Evolutionary conservation across 2,113 vertebrate species (phyloP).

Genomic region (Gymnogyps californianus): DNA sequence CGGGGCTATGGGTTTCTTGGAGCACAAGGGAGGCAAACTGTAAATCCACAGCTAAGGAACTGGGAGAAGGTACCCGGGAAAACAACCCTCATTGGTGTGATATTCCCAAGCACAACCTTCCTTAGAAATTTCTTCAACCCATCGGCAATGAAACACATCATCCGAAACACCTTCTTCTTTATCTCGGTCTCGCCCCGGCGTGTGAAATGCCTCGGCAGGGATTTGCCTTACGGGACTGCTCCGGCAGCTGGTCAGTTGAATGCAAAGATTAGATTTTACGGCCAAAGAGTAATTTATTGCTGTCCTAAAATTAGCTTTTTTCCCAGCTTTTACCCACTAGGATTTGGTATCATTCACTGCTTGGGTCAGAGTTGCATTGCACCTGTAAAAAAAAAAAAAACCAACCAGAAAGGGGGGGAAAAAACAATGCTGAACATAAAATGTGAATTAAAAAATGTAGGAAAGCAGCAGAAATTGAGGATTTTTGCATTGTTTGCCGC

Average conservation of each 20-base stretch:
- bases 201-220: not conserved
- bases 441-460: not conserved
- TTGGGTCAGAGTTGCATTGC: not conserved
- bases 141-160: not conserved
- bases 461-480: not conserved
- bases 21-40: not conserved
- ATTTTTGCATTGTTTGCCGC: not conserved
- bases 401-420: not conserved
- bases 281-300: not conserved
- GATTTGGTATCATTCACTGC: not conserved
- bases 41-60: not conserved
- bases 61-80: not conserved
- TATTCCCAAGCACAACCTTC: not conserved
- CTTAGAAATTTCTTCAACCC: not conserved
- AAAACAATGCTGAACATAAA: not conserved
- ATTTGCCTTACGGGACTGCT: not conserved
- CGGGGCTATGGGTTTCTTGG: not conserved
- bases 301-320: not conserved
- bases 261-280: not conserved
- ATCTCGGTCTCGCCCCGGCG: not conserved
- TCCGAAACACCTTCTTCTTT: not conserved
- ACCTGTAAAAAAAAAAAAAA: not conserved
- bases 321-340: not conserved
- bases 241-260: not conserved
- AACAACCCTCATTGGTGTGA: rapidly evolving